Conservation (phyloP, 2,113 vertebrate species). For the Oenanthe melanoleuca region DNA sequence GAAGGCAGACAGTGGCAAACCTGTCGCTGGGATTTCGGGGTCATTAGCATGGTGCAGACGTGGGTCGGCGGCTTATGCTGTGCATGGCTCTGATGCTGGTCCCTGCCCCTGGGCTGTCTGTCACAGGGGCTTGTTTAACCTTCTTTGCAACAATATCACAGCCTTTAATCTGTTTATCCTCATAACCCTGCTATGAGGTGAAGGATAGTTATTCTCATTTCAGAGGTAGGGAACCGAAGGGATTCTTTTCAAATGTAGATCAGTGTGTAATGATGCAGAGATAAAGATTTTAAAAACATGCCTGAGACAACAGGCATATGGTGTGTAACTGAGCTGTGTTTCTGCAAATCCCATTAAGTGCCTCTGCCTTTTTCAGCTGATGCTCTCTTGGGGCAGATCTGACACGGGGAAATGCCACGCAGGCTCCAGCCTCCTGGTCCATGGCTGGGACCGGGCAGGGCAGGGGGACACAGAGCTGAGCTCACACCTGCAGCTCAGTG, state of each 20-base stretch:
- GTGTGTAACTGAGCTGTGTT: slow-evolving; percentile 35
- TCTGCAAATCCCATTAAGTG: slow-evolving; percentile 43
- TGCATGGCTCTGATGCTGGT: slow-evolving; percentile 37
- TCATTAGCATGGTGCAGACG: slow-evolving; percentile 40
- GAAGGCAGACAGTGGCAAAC: slow-evolving; percentile 10
- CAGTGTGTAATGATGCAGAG: slow-evolving; percentile 61
- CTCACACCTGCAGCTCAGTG: accelerated
- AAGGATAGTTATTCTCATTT: slow-evolving; percentile 57
- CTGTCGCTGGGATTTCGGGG: neutral
- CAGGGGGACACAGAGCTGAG: neutral
- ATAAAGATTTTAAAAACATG: slow-evolving; percentile 64
- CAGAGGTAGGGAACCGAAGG: slow-evolving; percentile 40
- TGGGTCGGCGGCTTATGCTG: neutral
- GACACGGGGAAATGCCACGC: neutral
- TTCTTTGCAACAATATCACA: slow-evolving; percentile 48
- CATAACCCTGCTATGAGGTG: slow-evolving; percentile 52
- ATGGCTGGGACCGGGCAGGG: neutral
- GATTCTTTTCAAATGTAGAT: slow-evolving; percentile 71
- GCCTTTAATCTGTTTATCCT: slow-evolving; percentile 67
- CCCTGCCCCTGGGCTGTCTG: slow-evolving; percentile 58
- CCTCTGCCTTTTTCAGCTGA: slow-evolving; percentile 31
- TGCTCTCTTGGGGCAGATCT: neutral
- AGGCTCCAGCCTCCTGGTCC: neutral
- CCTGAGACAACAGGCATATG: neutral
- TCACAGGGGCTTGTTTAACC: slow-evolving; percentile 53